Evolutionary conservation across 2,113 vertebrate species (phyloP).

Genomic region (Piliocolobus tephrosceles): DNA sequence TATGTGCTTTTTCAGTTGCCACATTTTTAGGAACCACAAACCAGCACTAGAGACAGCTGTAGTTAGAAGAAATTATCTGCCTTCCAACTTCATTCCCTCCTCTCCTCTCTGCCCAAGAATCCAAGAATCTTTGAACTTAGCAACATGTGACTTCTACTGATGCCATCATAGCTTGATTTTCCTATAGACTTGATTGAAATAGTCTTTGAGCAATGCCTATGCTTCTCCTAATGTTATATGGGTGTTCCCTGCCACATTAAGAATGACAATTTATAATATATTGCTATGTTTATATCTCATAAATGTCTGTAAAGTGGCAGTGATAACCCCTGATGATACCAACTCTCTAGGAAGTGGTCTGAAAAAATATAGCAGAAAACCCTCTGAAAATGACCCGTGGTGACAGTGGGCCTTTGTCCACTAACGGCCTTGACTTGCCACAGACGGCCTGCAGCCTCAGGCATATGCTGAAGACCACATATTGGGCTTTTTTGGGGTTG

Average conservation of each 20-base stretch:
- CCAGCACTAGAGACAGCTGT: not conserved
- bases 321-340: not conserved
- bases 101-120: not conserved
- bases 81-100: not conserved
- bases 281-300: not conserved
- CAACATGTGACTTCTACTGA: not conserved
- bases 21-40: not conserved
- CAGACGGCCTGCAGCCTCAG: too few species aligned
- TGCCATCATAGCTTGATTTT: not conserved
- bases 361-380: not conserved
- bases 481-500: not conserved
- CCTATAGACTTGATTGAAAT: not conserved
- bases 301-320: not conserved
- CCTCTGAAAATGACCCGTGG: not conserved
- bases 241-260: not conserved
- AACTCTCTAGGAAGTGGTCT: not conserved
- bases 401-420: not conserved
- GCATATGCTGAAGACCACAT: fast-evolving
- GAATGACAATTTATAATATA: not conserved
- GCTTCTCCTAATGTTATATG: not conserved
- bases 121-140: not conserved
- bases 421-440: not conserved
- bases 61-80: not conserved
- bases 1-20: not conserved
- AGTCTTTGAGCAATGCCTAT: not conserved